Evolutionary conservation across 1,140 invertebrate genomes (phyloP).

Genomic region (Zaprionus nigranus): DNA sequence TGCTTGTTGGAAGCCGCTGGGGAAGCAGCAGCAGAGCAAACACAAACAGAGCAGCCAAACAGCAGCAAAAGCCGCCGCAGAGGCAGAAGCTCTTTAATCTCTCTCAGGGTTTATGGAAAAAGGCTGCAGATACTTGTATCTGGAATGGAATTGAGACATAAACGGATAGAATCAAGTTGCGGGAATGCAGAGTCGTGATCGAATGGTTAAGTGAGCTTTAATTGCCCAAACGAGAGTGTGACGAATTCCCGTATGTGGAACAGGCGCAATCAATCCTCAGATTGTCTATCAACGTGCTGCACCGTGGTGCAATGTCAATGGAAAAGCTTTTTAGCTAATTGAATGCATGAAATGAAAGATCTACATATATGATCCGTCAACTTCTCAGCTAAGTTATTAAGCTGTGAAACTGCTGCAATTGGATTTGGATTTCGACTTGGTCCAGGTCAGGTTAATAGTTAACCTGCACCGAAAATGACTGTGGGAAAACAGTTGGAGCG

Average conservation of each 20-base stretch:
- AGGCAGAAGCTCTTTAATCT: constrained; percentile 75
- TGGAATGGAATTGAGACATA: constrained; percentile 45
- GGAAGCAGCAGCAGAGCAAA: constrained; percentile 69
- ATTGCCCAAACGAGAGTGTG: constrained; percentile 30
- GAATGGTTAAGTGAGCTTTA: constrained; percentile 48
- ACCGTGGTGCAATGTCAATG: constrained; percentile 14
- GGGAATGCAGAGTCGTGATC: constrained; percentile 54
- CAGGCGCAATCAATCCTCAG: constrained; percentile 24
- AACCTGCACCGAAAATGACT: constrained; percentile 65
- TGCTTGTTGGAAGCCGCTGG: constrained; percentile 52
- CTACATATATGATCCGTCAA: not conserved
- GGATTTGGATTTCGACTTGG: constrained; percentile 1
- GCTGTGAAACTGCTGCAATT: constrained; percentile 26
- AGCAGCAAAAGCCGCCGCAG: constrained; percentile 31
- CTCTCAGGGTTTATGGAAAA: constrained; percentile 56
- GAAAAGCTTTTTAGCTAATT: constrained; percentile 2
- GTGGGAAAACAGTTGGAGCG: constrained; percentile 80
- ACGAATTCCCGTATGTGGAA: constrained; percentile 9
- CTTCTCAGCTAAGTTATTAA: not conserved
- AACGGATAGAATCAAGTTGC: constrained; percentile 11
- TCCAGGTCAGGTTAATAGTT: constrained; percentile 49
- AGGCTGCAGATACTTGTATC: constrained; percentile 26
- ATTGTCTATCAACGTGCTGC: not conserved
- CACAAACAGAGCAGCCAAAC: constrained; percentile 45
- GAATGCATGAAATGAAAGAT: not conserved